Percentiles rank a stretch among this genome's conserved stretches.
Conservation (phyloP, 2,113 vertebrate species). For the Pedetes capensis region DNA sequence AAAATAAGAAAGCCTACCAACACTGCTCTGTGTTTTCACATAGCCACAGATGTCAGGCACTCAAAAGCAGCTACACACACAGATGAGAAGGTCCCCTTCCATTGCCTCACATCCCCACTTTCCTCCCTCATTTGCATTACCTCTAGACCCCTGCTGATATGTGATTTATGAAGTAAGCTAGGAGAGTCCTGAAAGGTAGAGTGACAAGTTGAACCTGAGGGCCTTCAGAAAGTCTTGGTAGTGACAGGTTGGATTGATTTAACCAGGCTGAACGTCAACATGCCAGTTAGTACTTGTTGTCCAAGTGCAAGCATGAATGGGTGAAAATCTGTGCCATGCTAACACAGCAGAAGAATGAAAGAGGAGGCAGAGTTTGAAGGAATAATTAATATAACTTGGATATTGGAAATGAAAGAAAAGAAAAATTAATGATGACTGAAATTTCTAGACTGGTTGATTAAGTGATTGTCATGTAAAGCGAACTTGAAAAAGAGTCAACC, state of each 20-base stretch:
- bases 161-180: neutral
- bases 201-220: neutral
- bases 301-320: neutral
- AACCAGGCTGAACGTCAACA: neutral
- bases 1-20: neutral
- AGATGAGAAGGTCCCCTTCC: neutral
- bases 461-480: neutral
- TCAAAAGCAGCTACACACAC: accelerated
- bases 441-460: neutral
- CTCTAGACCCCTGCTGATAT: neutral
- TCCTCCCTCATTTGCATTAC: neutral
- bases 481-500: neutral
- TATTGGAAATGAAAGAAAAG: neutral
- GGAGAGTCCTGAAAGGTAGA: neutral
- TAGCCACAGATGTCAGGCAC: neutral
- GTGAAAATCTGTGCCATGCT: accelerated
- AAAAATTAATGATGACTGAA: neutral
- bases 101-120: neutral
- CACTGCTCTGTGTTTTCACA: neutral
- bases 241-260: neutral
- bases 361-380: neutral
- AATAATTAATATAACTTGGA: neutral
- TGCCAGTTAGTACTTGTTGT: neutral
- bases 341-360: neutral
- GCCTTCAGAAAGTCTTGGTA: neutral